Conservation (phyloP, 2,888 invertebrate genomes). For the Polydrusus pterygomalis region DNA sequence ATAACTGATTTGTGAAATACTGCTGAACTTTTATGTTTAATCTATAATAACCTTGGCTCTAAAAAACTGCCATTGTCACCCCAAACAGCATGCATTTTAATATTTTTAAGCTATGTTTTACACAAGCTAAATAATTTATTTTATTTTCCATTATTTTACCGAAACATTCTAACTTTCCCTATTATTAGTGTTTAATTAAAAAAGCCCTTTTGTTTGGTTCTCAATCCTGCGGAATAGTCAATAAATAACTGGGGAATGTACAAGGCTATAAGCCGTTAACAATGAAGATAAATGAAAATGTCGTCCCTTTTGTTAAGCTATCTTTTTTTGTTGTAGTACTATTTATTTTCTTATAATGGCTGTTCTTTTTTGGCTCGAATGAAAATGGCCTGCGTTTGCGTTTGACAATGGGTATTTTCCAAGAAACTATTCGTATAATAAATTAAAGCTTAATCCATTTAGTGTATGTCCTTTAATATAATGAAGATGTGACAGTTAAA, state of each 20-base stretch:
- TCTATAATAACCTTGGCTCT: too few species aligned
- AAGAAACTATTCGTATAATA: background rate
- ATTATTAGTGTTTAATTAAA: slow-evolving; percentile 29
- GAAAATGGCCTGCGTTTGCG: background rate
- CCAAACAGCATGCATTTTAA: too few species aligned
- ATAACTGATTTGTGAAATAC: too few species aligned
- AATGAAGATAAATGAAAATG: slow-evolving; percentile 54
- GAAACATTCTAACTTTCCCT: background rate
- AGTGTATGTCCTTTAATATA: background rate
- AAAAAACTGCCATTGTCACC: too few species aligned
- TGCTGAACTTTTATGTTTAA: too few species aligned
- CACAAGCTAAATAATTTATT: too few species aligned
- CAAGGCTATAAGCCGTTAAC: slow-evolving; percentile 49
- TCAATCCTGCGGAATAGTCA: slow-evolving; percentile 23
- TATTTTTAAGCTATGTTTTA: too few species aligned
- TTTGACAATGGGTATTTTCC: background rate
- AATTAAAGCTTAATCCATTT: background rate
- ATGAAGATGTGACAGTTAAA: too few species aligned
- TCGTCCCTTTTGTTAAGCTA: slow-evolving; percentile 37
- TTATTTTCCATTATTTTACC: background rate
- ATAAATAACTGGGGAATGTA: slow-evolving; percentile 49
- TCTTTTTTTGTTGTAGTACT: slow-evolving; percentile 30
- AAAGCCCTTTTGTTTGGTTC: slow-evolving; percentile 25
- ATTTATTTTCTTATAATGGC: slow-evolving; percentile 36
- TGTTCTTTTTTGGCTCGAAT: slow-evolving; percentile 10